Base-by-base conservation (phyloP, 2,113 vertebrate species). In the Lepus americanus region DNA sequence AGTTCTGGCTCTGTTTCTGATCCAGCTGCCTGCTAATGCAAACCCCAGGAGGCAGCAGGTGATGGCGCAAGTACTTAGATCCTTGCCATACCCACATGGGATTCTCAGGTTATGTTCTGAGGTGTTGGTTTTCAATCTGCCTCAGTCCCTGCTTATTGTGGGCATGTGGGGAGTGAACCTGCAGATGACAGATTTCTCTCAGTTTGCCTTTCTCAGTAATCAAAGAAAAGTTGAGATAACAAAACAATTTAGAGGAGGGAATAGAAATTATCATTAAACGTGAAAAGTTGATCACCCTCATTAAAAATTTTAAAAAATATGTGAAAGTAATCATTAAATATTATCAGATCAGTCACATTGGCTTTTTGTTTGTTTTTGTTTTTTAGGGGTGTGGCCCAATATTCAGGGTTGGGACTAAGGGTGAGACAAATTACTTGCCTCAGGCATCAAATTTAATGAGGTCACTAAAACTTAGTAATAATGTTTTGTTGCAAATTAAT, bases 221-320 rank as follows among this genome's bases (percentile, higher is more conserved):
- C 4, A 59, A 59, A 17, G 55, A 59, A 81, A 92, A 76, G 13
- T 25, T 92, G 81, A 82, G 72, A 86, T 20, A 87, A 79, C 9
- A 92, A 87, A 53, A 61, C 3, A 59, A 93, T 67, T 36, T 84
- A 79, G 83, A 90, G 22, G 81, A 93, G 78, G 27, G 74, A 90
- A 79, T 29, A 78, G 16, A 87, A 87, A 93, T 77, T 66, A 66
- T 80, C 59, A 44, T 31, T 90, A 76, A 77, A 59, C 73, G 17
- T 59, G 16, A 72, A 85, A 81, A 84, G 72, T 74, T 74, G 72
- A 11, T 22, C 22, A 49, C 16, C 10, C 12, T 81, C 33, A 79
- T 39, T 74, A 74, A 85, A 92, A 87, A 87, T 63, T 44, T 64
- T 23, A 64, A 79, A 69, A 36, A 72, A 29, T 81, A 80, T 44